Percentiles rank a stretch among this genome's conserved stretches.
Evolutionary conservation across 2,113 vertebrate genomes (phyloP).

Genomic region (Myiopsitta monachus): DNA sequence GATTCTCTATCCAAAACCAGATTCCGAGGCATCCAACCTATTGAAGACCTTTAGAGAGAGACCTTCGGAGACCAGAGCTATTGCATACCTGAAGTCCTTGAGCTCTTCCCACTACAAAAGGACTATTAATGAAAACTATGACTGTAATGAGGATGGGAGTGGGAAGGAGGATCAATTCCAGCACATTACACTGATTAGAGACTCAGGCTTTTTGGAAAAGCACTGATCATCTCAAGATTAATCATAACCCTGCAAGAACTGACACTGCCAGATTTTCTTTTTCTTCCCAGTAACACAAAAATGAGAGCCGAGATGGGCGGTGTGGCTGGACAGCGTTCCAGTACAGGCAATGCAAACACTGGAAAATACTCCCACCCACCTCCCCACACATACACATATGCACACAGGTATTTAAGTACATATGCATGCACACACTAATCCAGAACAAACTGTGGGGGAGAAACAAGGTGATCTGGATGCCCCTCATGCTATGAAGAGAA

Average conservation of each 20-base stretch:
- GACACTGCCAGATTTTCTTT: not conserved
- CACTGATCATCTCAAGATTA: not conserved
- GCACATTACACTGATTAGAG: not conserved
- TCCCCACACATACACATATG: not conserved
- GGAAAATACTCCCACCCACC: not conserved
- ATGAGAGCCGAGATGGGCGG: not conserved
- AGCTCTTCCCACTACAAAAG: not conserved
- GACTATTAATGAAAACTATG: not conserved
- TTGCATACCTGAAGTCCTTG: not conserved
- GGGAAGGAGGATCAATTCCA: not conserved
- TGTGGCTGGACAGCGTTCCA: not conserved
- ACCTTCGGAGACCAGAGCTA: not conserved
- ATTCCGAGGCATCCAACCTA: not conserved
- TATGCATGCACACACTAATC: not conserved
- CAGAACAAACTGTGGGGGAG: not conserved
- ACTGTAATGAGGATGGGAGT: not conserved
- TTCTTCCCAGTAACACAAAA: not conserved
- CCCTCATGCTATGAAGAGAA: not conserved
- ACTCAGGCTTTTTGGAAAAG: not conserved
- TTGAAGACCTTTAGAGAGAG: not conserved
- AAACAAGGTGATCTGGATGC: not conserved
- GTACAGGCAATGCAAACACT: fast-evolving
- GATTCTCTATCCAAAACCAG: not conserved
- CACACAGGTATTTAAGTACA: not conserved
- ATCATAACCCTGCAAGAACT: not conserved